phyloP scores from a whole-genome alignment of 2,113 vertebrate species.

The Lipophrys pholis region DNA sequence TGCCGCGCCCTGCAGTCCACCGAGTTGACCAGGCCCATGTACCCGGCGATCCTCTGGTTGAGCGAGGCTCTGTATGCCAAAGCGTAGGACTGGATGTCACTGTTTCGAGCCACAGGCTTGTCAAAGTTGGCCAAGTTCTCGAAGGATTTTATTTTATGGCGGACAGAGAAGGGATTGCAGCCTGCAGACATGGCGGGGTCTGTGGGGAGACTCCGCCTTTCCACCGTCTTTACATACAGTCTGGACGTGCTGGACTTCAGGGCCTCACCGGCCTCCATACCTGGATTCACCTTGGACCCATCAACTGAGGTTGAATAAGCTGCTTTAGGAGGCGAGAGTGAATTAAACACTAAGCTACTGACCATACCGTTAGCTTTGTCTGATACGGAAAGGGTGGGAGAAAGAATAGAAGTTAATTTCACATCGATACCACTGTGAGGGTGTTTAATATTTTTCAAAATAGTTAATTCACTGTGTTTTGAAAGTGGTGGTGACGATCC shows the following conservation, averaged over 20 bases:
- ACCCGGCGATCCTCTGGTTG: conserved; percentile 84
- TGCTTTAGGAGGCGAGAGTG: conserved; percentile 29
- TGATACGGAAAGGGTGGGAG: conserved; percentile 1
- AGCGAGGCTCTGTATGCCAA: conserved; percentile 82
- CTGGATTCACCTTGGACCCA: conserved; percentile 20
- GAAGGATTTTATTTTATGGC: conserved; percentile 95
- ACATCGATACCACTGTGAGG: conserved; percentile 19
- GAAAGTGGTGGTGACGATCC: conserved; percentile 60
- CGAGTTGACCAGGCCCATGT: conserved; percentile 63
- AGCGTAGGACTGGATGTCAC: conserved; percentile 79
- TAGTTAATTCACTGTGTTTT: conserved; percentile 25
- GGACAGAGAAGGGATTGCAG: conserved; percentile 91
- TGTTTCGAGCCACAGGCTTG: conserved; percentile 80
- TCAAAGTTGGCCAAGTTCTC: conserved; percentile 94
- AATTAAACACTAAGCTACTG: conserved; percentile 7
- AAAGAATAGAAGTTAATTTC: neutral
- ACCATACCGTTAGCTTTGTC: conserved; percentile 10
- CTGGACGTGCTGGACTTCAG: conserved; percentile 59
- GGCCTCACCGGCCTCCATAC: conserved; percentile 33
- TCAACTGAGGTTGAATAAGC: conserved; percentile 13
- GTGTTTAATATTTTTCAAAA: conserved; percentile 24
- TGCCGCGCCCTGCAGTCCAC: conserved; percentile 71
- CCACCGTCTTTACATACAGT: conserved; percentile 56
- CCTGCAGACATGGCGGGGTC: conserved; percentile 83
- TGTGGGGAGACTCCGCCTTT: conserved; percentile 84